Base-by-base conservation (phyloP, 1,140 invertebrate species). In the Popillia japonica region DNA sequence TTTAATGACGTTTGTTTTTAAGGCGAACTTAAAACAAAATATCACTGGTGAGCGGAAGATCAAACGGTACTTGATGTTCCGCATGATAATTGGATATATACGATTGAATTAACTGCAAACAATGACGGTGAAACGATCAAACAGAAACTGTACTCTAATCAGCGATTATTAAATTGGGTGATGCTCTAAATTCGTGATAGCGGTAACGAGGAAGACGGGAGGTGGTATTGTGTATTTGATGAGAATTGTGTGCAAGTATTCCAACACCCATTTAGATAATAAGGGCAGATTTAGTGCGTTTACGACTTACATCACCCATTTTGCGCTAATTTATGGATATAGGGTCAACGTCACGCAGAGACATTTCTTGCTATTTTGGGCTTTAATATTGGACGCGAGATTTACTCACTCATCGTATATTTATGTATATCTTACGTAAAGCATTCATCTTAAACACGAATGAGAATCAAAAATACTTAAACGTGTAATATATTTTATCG, bases 231-330 rank as follows among this genome's bases (percentile, higher is more conserved):
- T 64, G 17, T 64, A 20, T 83, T 80, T 81, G 78, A 81, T 80
- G 40, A 82, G 79, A 64, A 20, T 20, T 20, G 61, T 78, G 81
- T 83, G 82, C 82, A 84, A 83, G 82, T 84, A 84, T 82, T 84
- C 83, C 79, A 79, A 80, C 80, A 81, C 79, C 83, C 83, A 84
- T 84, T 84, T 84, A 84, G 83, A 84, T 84, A 84, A 84, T 84
- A 84, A 82, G 80, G 82, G 83, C 82, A 83, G 83, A 84, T 84
- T 84, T 84, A 84, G 82, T 80, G 83, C 83, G 81, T 82, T 84
- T 84, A 83, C 82, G 83, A 82, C 82, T 83, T 83, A 83, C 79
- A 83, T 83, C 82, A 83, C 72, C 82, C 79, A 78, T 80, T 42
- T 11, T 9, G 79, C 64, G 80, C 77, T 84, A 84, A 84, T 84